phyloP scores from a whole-genome alignment of 2,797 vertebrate species.

The Helicolenus hilgendorfi region DNA sequence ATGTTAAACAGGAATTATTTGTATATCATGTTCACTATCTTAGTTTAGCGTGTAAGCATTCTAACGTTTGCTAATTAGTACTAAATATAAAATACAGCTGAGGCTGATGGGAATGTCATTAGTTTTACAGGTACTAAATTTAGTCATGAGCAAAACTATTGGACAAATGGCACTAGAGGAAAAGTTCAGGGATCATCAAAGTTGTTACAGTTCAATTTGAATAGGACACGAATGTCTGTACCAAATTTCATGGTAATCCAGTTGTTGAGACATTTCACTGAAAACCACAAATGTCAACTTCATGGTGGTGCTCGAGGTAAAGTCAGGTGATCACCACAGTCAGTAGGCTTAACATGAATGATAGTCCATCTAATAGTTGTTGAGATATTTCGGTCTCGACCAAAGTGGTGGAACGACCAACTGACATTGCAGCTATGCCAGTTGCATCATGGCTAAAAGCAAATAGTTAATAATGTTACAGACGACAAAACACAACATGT shows the following conservation, averaged over 20 bases:
- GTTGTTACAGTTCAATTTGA: background rate
- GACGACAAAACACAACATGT: background rate
- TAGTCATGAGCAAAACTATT: background rate
- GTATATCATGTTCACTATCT: background rate
- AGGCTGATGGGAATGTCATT: background rate
- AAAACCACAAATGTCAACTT: too few relatives aligned
- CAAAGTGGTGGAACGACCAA: background rate
- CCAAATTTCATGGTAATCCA: background rate
- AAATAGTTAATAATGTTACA: background rate
- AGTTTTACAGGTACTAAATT: background rate
- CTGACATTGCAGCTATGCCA: background rate
- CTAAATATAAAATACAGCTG: background rate
- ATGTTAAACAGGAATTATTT: background rate
- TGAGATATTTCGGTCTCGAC: background rate
- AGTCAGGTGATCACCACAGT: background rate
- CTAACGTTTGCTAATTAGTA: background rate
- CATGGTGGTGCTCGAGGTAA: too few relatives aligned
- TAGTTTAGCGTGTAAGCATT: background rate
- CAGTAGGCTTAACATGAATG: background rate
- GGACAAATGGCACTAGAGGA: background rate
- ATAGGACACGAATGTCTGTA: background rate
- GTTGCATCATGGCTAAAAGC: background rate
- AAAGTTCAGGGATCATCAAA: background rate
- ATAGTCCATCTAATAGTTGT: background rate
- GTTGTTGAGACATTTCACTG: background rate